Base-by-base conservation (phyloP, 2,888 invertebrate species). In the Lissonota sp. region DNA sequence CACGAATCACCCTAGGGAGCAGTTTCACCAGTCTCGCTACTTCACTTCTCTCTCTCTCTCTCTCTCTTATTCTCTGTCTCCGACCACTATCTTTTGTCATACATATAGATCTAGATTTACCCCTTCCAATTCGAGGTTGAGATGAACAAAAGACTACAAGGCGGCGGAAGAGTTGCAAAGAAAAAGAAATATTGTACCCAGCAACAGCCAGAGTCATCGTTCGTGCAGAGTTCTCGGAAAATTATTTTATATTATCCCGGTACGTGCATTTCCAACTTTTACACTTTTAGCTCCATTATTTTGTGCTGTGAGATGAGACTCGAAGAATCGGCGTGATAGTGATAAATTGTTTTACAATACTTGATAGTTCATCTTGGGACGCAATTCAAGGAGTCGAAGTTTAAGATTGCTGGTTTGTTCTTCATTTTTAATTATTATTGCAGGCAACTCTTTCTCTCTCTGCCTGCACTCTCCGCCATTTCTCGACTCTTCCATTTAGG, bases 241-340 rank as follows among this genome's bases (percentile, higher is more conserved):
- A 86, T 85, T 85, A 86, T 86, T 84, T 84, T 85, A 84, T 84
- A 84, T 74, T 80, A 71, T 70, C 64, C 60, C 57, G 62, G 66
- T 51, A 53, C 40, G 10, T 71, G 42, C 64, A 57, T 44, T 44
- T 42, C 74, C 80, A 75, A 82, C 77, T 79, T 83, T 82, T 81
- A 62, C 62, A 60, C 73, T 62, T 55, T 51, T 60, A 53, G 83
- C 79, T 83, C 80, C 75, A 82, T 85, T 78, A 82, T 78, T 72
- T 73, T 46, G 57, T 10, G 67, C 10, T 26, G 42, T 51, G 58
- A 44, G 53, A 58, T 62, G 70, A 60, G 63, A 73, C 46, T 40
- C 16, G 53, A 40, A 7, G 64, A 58, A 53, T 44, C 51, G 49
- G 60, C n/a, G 4, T 57, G 14, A 49, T 46, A 49, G 63, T 49